A percentile compares a stretch with the other conserved stretches of the same genome.
These are phyloP conservation scores for Nestor notabilis DNA, from an alignment of 2,113 vertebrate genomes.

Conservation along the genomic window DNA sequence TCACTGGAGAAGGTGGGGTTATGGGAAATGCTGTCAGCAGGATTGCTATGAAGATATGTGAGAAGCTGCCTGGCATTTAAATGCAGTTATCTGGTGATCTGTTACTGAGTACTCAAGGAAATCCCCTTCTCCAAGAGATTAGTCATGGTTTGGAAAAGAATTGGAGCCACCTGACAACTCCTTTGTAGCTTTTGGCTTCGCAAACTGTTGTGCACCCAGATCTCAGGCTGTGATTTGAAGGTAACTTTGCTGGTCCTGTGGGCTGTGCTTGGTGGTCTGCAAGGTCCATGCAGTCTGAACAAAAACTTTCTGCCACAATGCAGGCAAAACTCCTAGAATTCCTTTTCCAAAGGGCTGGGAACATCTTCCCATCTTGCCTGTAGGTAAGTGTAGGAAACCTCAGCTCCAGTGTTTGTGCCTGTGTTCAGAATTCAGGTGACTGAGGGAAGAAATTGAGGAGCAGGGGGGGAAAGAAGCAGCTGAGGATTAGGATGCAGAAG, in stretches of 20 bases:
- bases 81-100: not conserved
- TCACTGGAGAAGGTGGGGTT: not conserved
- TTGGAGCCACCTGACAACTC: not conserved
- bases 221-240: not conserved
- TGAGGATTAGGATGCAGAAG: not conserved
- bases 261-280: not conserved
- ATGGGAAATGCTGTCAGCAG: not conserved
- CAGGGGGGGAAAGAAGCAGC: not conserved
- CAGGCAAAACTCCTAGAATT: not conserved
- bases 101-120: fast-evolving
- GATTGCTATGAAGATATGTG: not conserved
- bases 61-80: not conserved
- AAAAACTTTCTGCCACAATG: not conserved
- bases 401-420: not conserved
- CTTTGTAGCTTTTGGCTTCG: not conserved
- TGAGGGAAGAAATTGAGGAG: not conserved
- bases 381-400: not conserved
- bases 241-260: too few relatives aligned
- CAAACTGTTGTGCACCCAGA: fast-evolving
- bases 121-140: not conserved
- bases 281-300: not conserved
- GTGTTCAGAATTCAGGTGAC: not conserved
- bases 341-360: not conserved
- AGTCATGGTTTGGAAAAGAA: not conserved
- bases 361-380: not conserved